Evolutionary conservation across 2,888 invertebrate genomes (phyloP).

Genomic region (Synergus laeviventris): DNA sequence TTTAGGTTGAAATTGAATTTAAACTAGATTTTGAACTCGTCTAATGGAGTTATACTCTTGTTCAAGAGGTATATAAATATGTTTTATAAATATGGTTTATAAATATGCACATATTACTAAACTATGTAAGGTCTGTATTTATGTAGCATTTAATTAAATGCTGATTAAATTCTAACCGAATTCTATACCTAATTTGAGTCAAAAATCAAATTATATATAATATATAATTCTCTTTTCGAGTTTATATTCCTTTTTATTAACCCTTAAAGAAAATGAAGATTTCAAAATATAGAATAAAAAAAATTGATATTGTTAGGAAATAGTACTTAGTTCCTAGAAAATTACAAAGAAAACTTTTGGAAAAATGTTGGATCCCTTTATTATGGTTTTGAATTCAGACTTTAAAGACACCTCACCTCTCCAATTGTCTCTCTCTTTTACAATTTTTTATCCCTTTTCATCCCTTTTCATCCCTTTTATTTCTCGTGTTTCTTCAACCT

Average conservation of each 20-base stretch:
- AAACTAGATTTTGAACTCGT: conserved; percentile 37
- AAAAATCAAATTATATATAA: not conserved
- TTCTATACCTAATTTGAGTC: not conserved
- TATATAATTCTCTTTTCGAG: not conserved
- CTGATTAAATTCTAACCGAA: not conserved
- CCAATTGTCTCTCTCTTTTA: not conserved
- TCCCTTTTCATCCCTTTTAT: not conserved
- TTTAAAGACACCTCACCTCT: not conserved
- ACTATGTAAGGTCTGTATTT: not conserved
- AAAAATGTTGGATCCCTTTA: not conserved
- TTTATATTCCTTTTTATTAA: no score
- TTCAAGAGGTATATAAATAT: not conserved
- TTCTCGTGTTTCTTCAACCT: conserved; percentile 6
- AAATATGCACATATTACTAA: conserved; percentile 14
- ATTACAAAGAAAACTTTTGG: not conserved
- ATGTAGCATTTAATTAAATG: not conserved
- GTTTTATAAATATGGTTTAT: not conserved
- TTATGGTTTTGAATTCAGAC: not conserved
- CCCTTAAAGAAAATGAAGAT: not conserved
- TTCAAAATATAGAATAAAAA: not conserved
- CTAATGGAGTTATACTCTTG: conserved; percentile 29
- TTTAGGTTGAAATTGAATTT: conserved; percentile 36
- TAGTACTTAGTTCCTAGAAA: not conserved
- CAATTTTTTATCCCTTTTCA: no score
- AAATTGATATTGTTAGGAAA: not conserved